A percentile compares a stretch with the other conserved stretches of the same genome.
Conservation (phyloP, 2,797 vertebrate genomes). For the Clangula hyemalis region DNA sequence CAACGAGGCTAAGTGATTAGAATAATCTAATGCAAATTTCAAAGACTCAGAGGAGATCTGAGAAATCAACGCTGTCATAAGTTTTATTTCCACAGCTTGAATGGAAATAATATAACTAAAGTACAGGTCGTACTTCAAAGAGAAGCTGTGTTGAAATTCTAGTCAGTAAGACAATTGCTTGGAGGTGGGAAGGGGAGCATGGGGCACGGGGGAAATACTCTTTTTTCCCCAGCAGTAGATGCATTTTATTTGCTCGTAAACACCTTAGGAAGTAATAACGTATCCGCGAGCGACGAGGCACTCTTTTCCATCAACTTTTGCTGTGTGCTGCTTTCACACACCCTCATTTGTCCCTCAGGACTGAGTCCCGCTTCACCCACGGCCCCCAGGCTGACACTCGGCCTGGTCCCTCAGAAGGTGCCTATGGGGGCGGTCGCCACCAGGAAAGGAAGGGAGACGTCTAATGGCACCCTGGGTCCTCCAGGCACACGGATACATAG, state of each 20-base stretch:
- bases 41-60: conserved; percentile 53
- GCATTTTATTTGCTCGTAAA: conserved; percentile 46
- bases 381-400: background rate
- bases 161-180: conserved; percentile 2
- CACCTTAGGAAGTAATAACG: background rate
- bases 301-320: conserved; percentile 60
- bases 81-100: conserved; percentile 49
- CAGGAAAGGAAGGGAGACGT: background rate
- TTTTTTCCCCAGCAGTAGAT: background rate
- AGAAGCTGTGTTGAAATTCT: conserved; percentile 39
- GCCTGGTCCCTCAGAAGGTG: background rate
- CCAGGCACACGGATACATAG: background rate
- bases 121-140: conserved; percentile 53
- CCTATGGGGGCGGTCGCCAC: background rate
- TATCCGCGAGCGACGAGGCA: background rate
- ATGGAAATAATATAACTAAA: conserved; percentile 39
- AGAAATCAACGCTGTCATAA: conserved; percentile 34
- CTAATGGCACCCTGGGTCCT: background rate
- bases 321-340: conserved; percentile 11
- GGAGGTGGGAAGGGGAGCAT: background rate
- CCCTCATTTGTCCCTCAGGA: background rate
- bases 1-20: conserved; percentile 62
- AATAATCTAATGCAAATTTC: conserved; percentile 67
- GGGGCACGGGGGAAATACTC: background rate
- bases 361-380: background rate